Evolutionary conservation across 2,888 invertebrate genomes (phyloP).

Genomic region (Aporophyla nigra): DNA sequence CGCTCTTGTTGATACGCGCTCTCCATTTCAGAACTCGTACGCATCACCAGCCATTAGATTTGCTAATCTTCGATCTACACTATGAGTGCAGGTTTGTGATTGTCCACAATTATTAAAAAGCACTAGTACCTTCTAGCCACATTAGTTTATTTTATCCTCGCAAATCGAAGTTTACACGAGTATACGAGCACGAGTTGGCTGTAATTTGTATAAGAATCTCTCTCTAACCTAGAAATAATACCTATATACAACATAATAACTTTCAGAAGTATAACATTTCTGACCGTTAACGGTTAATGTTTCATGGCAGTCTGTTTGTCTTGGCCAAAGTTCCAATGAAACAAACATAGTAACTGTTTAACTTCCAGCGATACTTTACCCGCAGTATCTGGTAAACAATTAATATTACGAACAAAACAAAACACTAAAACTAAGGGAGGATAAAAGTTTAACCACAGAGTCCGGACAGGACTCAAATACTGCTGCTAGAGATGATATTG

Average conservation of each 20-base stretch:
- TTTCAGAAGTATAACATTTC: conserved; percentile 21
- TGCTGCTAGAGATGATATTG: background rate
- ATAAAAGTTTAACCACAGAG: conserved; percentile 46
- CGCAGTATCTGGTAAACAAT: conserved; percentile 61
- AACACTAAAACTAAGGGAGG: conserved; percentile 59
- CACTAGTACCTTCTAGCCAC: background rate
- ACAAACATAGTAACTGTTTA: conserved; percentile 52
- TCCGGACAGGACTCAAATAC: background rate
- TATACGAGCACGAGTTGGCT: background rate
- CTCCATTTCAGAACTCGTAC: no score
- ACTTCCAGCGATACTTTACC: conserved; percentile 57
- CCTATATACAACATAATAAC: conserved; percentile 10
- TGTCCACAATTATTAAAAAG: no score
- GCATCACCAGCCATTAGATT: no score
- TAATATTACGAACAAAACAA: conserved; percentile 64
- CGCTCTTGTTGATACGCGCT: no score
- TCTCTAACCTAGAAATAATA: conserved; percentile 1
- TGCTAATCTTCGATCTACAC: no score
- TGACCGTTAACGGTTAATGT: conserved; percentile 41
- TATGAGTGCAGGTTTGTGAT: no score
- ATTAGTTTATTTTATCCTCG: background rate
- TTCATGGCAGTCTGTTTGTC: conserved; percentile 47
- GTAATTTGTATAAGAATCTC: background rate
- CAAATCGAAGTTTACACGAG: background rate
- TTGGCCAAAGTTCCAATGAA: conserved; percentile 48